phyloP scores from a whole-genome alignment of 2,113 vertebrate species.

The Smithornis capensis region DNA sequence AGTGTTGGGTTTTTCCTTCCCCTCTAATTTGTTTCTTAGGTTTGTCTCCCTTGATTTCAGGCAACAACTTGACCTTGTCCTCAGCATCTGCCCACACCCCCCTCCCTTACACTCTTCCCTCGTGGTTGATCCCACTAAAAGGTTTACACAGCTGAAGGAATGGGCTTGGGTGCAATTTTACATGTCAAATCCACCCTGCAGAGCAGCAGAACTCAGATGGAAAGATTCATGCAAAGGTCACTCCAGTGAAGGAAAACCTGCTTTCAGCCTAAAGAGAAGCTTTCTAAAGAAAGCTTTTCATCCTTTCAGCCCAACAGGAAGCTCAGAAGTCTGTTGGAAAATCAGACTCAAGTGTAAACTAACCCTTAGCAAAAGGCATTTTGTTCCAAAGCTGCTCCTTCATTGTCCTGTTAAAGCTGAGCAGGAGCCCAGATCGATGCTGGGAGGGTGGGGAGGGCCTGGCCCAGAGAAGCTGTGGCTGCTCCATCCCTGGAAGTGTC shows the following conservation, averaged over 20 bases:
- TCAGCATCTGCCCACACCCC: no score
- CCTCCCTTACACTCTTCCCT: not conserved
- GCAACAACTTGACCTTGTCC: no score
- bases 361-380: not conserved
- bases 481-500: not conserved
- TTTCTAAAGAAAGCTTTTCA: not conserved
- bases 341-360: not conserved
- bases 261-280: not conserved
- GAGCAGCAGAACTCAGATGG: not conserved
- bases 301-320: not conserved
- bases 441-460: accelerated
- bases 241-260: not conserved
- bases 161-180: not conserved
- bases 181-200: accelerated
- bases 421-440: not conserved
- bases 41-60: no score
- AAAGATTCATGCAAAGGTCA: not conserved
- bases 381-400: not conserved
- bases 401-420: not conserved
- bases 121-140: accelerated
- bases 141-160: not conserved
- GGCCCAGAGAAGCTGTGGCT: not conserved
- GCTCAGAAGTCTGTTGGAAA: not conserved
- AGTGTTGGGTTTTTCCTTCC: no score
- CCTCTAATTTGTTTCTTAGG: no score